Evolutionary conservation across 1,140 invertebrate genomes (phyloP), one percentile per base, ranked within the genome.

Genomic region (Leptinotarsa texana): DNA sequence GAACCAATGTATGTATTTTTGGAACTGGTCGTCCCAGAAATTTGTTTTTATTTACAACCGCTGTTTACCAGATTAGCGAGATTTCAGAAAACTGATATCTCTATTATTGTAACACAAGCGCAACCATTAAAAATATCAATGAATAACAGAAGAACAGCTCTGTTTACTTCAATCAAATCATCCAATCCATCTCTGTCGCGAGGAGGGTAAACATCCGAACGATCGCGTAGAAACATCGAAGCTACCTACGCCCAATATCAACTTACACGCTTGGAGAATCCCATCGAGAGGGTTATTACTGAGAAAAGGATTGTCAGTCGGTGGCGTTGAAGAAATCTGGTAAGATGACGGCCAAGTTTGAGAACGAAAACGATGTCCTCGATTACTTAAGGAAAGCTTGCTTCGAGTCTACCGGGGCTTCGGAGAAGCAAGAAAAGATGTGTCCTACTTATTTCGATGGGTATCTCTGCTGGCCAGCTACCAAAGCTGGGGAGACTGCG

Each of bases 401-500:
- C 63, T 22, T 11, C 22, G 17, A n/a, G 2, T 57, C 51, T 57
- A n/a, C n/a, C 6, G 51, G 17, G 63, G 13, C n/a, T 33, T 11
- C 22, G 8, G 5, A 24, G 5, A n/a, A 66, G 15, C 4, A 66
- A 66, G n/a, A 8, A 13, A 18, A 18, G 4, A 18, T 63, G 57
- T 84, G 83, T 65, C 49, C 63, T 62, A 71, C 71, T 73, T 82
- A 86, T 17, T 90, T 89, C 86, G 89, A 90, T 76, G 84, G 84
- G 1, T 86, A 89, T 74, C 74, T 89, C 8, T 90, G 89, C 76
- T 90, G 89, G 89, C 86, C 85, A 6, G 84, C 85, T 17, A 88
- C 88, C 0, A 80, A 84, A 57, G 84, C 88, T 24, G 86, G 85
- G 2, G 80, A 82, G 22, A 73, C 85, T 65, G 84, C 85, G 2